Evolutionary conservation across 2,888 invertebrate genomes (phyloP).

Genomic region (Nomada goodeniana): DNA sequence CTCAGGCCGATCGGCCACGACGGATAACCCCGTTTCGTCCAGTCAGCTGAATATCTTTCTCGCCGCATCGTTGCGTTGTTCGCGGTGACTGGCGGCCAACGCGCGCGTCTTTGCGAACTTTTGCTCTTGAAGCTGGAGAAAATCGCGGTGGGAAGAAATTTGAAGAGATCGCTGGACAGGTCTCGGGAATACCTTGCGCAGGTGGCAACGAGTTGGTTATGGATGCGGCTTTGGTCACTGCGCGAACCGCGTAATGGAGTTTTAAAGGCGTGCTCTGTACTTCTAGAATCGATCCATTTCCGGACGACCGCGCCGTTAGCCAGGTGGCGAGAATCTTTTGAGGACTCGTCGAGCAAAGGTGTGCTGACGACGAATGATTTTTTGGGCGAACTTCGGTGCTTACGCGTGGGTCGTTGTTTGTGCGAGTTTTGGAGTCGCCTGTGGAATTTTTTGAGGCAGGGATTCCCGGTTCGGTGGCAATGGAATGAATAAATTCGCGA

Average conservation of each 20-base stretch:
- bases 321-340: conserved; percentile 34
- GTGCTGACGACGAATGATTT: conserved; percentile 8
- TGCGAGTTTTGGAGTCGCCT: too few species aligned
- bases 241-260: conserved; percentile 19
- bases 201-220: conserved; percentile 28
- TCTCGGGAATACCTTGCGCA: conserved; percentile 33
- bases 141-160: conserved; percentile 18
- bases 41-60: conserved; percentile 26
- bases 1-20: conserved; percentile 37
- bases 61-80: conserved; percentile 53
- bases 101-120: conserved; percentile 35
- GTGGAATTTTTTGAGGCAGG: too few species aligned
- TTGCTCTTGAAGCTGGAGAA: conserved; percentile 46
- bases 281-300: conserved; percentile 43
- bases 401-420: not conserved
- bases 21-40: conserved; percentile 44
- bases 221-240: conserved; percentile 42
- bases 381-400: not conserved
- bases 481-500: not conserved
- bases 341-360: conserved; percentile 12
- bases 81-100: conserved; percentile 53
- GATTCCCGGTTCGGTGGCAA: too few species aligned
- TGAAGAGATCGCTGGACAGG: conserved; percentile 44
- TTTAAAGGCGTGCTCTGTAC: conserved; percentile 31
- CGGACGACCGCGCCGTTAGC: conserved; percentile 40